These are phyloP conservation scores for Parasteatoda lunata DNA, from an alignment of 2,888 invertebrate species.

Conservation along the genomic window DNA sequence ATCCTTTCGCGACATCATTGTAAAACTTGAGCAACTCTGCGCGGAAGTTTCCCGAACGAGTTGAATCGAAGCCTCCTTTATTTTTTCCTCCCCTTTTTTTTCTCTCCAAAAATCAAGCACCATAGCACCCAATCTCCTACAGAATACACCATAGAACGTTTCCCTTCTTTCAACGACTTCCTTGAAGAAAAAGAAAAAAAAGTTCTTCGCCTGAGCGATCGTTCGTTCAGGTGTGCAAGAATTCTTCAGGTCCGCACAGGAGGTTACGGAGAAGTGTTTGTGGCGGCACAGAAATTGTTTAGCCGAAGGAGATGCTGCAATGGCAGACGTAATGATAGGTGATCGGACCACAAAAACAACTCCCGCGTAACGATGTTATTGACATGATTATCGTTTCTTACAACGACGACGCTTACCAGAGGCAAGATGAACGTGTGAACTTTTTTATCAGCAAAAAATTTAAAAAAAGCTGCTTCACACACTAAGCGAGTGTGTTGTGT, in stretches of 20 bases:
- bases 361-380: neutral
- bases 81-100: too few species aligned
- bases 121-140: neutral
- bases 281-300: neutral
- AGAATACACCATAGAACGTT: neutral
- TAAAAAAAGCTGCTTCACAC: too few species aligned
- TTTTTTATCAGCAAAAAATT: too few species aligned
- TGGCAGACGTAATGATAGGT: neutral
- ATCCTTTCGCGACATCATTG: too few species aligned
- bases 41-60: too few species aligned
- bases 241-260: neutral
- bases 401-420: too few species aligned
- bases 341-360: neutral
- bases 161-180: neutral
- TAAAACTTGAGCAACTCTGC: too few species aligned
- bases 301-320: neutral
- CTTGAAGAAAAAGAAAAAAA: neutral
- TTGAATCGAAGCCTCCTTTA: too few species aligned
- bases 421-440: too few species aligned
- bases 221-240: neutral
- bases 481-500: too few species aligned
- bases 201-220: neutral
- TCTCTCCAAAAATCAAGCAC: neutral
- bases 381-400: neutral
- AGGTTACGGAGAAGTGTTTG: neutral